Evolutionary conservation across 2,113 vertebrate species (phyloP).

Genomic region (Garra rufa): DNA sequence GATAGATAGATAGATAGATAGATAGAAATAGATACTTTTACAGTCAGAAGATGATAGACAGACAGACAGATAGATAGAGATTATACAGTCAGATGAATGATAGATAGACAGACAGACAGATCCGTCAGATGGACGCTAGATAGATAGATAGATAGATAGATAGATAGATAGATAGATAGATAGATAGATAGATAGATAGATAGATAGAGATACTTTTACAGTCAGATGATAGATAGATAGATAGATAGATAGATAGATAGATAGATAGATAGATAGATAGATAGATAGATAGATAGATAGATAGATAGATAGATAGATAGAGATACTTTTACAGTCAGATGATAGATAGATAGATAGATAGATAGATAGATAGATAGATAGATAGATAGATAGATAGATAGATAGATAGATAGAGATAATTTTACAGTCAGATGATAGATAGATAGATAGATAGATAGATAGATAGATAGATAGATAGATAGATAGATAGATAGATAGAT

Average conservation of each 20-base stretch:
- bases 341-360: neutral
- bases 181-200: neutral
- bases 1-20: neutral
- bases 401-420: neutral
- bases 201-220: neutral
- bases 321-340: too few species aligned
- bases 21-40: neutral
- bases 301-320: neutral
- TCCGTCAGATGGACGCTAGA: too few species aligned
- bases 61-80: neutral
- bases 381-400: neutral
- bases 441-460: too few species aligned
- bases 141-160: neutral
- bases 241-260: too few species aligned
- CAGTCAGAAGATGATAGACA: neutral
- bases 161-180: neutral
- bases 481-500: neutral
- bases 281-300: neutral
- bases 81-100: too few species aligned
- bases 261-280: neutral
- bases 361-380: neutral
- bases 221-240: too few species aligned
- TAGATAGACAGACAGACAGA: too few species aligned
- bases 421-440: too few species aligned
- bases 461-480: too few species aligned